Conservation (phyloP, 2,888 invertebrate species). For the Epiblema foenella region DNA sequence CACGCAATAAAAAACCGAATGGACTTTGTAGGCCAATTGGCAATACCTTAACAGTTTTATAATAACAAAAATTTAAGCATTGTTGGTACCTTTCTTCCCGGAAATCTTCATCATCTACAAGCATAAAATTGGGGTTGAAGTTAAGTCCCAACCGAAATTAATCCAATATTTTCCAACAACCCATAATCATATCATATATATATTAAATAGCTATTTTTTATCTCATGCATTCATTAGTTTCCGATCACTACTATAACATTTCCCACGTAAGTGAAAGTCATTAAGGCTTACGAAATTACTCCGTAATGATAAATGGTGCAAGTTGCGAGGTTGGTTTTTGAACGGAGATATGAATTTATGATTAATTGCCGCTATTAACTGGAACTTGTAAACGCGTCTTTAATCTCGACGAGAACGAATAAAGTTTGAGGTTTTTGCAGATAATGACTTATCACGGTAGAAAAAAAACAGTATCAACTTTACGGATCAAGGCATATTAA, state of each 20-base stretch:
- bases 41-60: too few species aligned
- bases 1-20: too few species aligned
- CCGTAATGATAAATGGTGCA: slow-evolving; percentile 38
- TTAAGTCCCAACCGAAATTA: too few species aligned
- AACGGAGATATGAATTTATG: slow-evolving; percentile 42
- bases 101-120: too few species aligned
- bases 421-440: slow-evolving; percentile 38
- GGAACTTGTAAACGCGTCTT: slow-evolving; percentile 39
- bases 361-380: slow-evolving; percentile 42
- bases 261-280: slow-evolving; percentile 41
- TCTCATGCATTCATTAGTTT: slow-evolving; percentile 1
- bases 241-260: slow-evolving; percentile 20
- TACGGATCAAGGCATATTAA: too few species aligned
- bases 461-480: slow-evolving; percentile 12
- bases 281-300: slow-evolving; percentile 31
- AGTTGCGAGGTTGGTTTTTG: slow-evolving; percentile 39
- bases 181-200: too few species aligned
- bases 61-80: too few species aligned
- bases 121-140: too few species aligned
- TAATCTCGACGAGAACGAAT: slow-evolving; percentile 40
- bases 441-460: slow-evolving; percentile 29
- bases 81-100: too few species aligned
- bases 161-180: too few species aligned
- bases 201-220: too few species aligned
- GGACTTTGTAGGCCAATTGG: too few species aligned